A percentile compares a stretch with the other conserved stretches of the same genome.
Evolutionary conservation across 2,113 vertebrate genomes (phyloP).

Genomic region (Atherinomorus stipes): DNA sequence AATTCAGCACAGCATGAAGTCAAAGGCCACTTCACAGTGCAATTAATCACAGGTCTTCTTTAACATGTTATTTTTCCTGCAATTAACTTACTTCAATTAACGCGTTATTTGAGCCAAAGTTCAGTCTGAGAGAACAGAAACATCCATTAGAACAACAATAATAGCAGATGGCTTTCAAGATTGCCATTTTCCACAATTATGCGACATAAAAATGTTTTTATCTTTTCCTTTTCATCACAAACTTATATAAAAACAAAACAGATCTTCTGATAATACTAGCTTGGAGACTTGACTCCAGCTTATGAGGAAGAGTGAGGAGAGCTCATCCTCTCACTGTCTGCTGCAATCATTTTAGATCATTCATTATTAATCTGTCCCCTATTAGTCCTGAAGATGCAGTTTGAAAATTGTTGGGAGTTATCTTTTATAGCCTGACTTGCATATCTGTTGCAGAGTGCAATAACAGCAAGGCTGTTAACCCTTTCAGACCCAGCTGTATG

Average conservation of each 20-base stretch:
- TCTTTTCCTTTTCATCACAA: background rate
- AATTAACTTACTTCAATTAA: too few relatives aligned
- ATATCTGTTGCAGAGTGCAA: background rate
- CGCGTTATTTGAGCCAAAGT: too few relatives aligned
- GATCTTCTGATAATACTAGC: background rate
- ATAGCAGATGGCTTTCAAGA: background rate
- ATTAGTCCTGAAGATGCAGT: background rate
- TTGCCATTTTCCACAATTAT: background rate
- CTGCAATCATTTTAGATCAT: background rate
- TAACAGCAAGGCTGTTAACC: background rate
- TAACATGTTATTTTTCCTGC: too few relatives aligned
- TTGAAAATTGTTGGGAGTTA: too few relatives aligned
- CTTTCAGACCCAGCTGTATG: background rate
- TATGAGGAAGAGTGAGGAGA: background rate
- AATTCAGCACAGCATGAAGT: too few relatives aligned
- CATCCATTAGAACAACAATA: too few relatives aligned
- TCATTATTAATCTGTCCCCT: background rate
- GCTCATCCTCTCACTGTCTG: background rate
- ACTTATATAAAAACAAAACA: background rate
- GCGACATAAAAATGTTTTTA: background rate
- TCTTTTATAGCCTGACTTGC: conserved; percentile 15
- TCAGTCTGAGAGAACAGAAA: too few relatives aligned
- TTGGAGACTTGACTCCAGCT: background rate
- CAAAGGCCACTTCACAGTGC: too few relatives aligned
- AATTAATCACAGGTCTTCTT: too few relatives aligned